Percentiles rank a stretch among this genome's conserved stretches.
Evolutionary conservation across 1,140 invertebrate genomes (phyloP).

Genomic region (Saccostrea echinata): DNA sequence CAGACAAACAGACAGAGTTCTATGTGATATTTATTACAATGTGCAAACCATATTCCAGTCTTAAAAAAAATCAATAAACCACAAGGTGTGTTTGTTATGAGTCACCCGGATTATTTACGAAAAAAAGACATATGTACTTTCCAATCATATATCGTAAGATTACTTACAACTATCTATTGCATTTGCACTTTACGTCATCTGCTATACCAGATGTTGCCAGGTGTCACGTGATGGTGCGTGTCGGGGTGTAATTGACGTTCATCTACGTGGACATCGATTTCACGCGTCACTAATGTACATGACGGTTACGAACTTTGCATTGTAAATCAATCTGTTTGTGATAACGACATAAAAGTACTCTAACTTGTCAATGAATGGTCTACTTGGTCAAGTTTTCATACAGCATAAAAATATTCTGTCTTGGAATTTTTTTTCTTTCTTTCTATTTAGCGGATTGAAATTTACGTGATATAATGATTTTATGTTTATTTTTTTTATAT

Average conservation of each 20-base stretch:
- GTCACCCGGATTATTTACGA: neutral
- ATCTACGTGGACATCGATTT: neutral
- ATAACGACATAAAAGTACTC: neutral
- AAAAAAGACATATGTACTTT: neutral
- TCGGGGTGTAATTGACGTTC: neutral
- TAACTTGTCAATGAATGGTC: neutral
- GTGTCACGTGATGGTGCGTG: slow-evolving; percentile 5
- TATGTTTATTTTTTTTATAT: too few relatives aligned
- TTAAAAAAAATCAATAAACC: neutral
- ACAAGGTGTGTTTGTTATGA: neutral
- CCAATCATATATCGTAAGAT: neutral
- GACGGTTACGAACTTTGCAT: neutral
- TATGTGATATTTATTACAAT: slow-evolving; percentile 1
- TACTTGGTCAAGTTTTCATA: neutral
- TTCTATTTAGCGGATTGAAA: too few relatives aligned
- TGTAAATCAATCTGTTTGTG: neutral
- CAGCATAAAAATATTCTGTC: neutral
- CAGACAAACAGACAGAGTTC: slow-evolving; percentile 44
- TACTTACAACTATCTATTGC: neutral
- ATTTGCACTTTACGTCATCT: neutral
- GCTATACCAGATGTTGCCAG: neutral
- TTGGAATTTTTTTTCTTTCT: too few relatives aligned
- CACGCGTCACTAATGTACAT: neutral
- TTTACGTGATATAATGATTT: too few relatives aligned
- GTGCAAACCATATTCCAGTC: neutral